These are phyloP conservation scores for Sitobion miscanthi DNA, from an alignment of 1,140 invertebrate species.

Conservation along the genomic window DNA sequence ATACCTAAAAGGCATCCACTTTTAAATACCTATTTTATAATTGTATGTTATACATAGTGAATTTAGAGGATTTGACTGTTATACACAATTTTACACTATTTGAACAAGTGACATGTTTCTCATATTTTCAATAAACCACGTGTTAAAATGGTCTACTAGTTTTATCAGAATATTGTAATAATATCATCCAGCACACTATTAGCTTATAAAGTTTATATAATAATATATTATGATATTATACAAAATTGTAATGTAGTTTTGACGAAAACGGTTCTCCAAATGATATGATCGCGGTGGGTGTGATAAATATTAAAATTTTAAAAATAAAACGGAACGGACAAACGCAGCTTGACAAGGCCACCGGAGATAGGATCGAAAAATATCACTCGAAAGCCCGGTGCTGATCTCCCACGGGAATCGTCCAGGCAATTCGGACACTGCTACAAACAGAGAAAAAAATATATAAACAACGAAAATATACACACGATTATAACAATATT, in stretches of 20 bases:
- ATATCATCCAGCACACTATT: background rate
- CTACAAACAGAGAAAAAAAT: background rate
- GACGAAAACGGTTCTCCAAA: background rate
- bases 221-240: background rate
- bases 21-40: too few species aligned
- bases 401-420: background rate
- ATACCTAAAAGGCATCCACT: too few species aligned
- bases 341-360: background rate
- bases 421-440: background rate
- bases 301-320: background rate
- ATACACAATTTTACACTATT: background rate
- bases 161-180: background rate
- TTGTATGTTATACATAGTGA: too few species aligned
- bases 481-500: background rate
- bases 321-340: background rate
- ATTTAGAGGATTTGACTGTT: background rate
- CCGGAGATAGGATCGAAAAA: background rate
- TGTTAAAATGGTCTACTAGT: background rate
- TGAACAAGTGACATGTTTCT: background rate
- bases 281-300: background rate
- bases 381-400: background rate
- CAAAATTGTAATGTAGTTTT: background rate
- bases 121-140: background rate
- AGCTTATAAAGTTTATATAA: background rate
- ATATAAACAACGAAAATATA: background rate